Evolutionary conservation across 1,140 invertebrate species (phyloP), one percentile per base, ranked within the genome.

Genomic region (Ectropis grisescens): DNA sequence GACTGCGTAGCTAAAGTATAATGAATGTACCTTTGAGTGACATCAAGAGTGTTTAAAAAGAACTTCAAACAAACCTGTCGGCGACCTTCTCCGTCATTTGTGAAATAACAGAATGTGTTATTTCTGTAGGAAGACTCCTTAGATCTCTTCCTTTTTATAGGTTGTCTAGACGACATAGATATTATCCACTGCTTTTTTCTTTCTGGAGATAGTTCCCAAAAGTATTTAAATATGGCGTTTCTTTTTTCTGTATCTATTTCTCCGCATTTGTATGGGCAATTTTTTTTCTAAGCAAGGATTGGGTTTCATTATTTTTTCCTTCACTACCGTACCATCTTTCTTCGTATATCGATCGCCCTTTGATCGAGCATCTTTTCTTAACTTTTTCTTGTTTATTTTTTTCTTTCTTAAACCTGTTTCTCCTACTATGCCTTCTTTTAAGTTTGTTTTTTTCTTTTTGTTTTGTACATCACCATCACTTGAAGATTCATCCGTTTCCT

Each of bases 21-120:
- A 10, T 41, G 39, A 41, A 47, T 43, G 19, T 30, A 41, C 45
- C 31, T 50, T 16, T 38, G 31, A 23, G 25, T 27, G 11, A 56
- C 31, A 33, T 48, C 40, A 1, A 56, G 13, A 16, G 48, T 55
- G 8, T 33, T 33, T 8, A 38, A 28, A 3, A 51, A n/a, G 22
- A 50, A 55, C 16, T 51, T 11, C 7, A 36, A 24, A 33, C 47
- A 50, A 33, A 51, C 42, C 28, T 36, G 31, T 26, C 41, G 16
- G 1, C n/a, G n/a, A n/a, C n/a, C n/a, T n/a, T n/a, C n/a, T n/a
- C n/a, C n/a, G n/a, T n/a, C n/a, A n/a, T n/a, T 51, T 5, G 49
- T 48, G 8, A 29, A 33, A 29, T 52, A 57, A 11, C 26, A 8
- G 29, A 27, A 41, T 0, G 34, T 41, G 2, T 29, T 33, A 7